phyloP scores from a whole-genome alignment of 1,140 invertebrate genomes.

The Stegodyphus mimosarum region DNA sequence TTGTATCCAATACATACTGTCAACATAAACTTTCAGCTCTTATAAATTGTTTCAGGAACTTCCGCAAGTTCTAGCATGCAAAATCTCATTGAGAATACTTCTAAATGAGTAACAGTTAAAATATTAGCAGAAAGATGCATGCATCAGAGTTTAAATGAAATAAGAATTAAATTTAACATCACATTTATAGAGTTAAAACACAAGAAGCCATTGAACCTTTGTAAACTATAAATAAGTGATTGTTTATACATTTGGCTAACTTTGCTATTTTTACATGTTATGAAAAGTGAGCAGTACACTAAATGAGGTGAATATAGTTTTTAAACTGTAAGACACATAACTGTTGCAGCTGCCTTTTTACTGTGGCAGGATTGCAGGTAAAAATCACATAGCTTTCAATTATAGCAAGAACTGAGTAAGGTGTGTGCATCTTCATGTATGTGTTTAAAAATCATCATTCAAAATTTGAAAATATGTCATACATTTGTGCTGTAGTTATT shows the following conservation, averaged over 20 bases:
- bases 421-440: not conserved
- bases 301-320: constrained; percentile 56
- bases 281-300: constrained; percentile 40
- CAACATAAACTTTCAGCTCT: constrained; percentile 47
- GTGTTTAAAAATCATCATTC: not conserved
- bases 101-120: constrained; percentile 58
- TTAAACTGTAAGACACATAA: constrained; percentile 47
- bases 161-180: constrained; percentile 47
- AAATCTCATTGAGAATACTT: constrained; percentile 61
- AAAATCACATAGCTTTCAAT: constrained; percentile 29
- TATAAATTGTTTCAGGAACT: constrained; percentile 51
- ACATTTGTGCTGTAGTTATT: not conserved
- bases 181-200: constrained; percentile 55
- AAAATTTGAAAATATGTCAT: not conserved
- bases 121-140: constrained; percentile 53
- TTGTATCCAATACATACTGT: constrained; percentile 60
- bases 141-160: constrained; percentile 22
- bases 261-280: constrained; percentile 35
- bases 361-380: constrained; percentile 60
- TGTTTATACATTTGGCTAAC: constrained; percentile 21
- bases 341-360: constrained; percentile 49
- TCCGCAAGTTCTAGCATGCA: constrained; percentile 49
- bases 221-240: constrained; percentile 46
- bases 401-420: not conserved
- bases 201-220: constrained; percentile 40